phyloP scores from a whole-genome alignment of 2,113 vertebrate species.

The Xyrauchen texanus region DNA sequence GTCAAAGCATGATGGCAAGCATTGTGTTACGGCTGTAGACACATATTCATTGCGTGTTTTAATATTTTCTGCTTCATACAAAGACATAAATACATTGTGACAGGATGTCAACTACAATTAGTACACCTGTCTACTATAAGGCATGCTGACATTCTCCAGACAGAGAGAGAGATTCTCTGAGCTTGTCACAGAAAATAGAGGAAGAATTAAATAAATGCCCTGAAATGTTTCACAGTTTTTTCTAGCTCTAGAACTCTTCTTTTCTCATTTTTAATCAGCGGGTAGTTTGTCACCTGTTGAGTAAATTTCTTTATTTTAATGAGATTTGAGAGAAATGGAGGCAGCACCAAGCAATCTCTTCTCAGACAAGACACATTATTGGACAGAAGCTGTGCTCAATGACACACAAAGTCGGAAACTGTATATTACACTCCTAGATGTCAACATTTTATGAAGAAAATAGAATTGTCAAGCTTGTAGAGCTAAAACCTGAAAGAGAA shows the following conservation, averaged over 20 bases:
- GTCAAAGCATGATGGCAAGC: conserved; percentile 25
- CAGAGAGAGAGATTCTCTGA: conserved; percentile 10
- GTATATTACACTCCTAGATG: too few species aligned
- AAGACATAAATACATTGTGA: conserved; percentile 46
- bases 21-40: conserved; percentile 19
- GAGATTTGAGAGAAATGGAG: conserved; percentile 19
- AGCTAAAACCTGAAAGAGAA: too few species aligned
- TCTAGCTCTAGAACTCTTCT: conserved; percentile 5
- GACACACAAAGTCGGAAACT: too few species aligned
- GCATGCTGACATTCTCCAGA: conserved; percentile 31
- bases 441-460: too few species aligned
- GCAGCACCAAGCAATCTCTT: conserved; percentile 10
- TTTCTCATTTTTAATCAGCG: background rate
- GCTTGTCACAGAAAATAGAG: background rate
- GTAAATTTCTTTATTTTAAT: conserved; percentile 39
- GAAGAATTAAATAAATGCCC: conserved; percentile 10
- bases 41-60: conserved; percentile 26
- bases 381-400: too few species aligned
- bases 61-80: conserved; percentile 39
- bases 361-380: conserved; percentile 18
- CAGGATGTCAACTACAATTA: conserved; percentile 57
- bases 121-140: conserved; percentile 40
- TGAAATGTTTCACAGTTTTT: conserved; percentile 9
- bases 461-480: too few species aligned
- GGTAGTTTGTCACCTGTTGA: conserved; percentile 30